Evolutionary conservation across 2,888 invertebrate species (phyloP).

Genomic region (Habroteleia sp.): DNA sequence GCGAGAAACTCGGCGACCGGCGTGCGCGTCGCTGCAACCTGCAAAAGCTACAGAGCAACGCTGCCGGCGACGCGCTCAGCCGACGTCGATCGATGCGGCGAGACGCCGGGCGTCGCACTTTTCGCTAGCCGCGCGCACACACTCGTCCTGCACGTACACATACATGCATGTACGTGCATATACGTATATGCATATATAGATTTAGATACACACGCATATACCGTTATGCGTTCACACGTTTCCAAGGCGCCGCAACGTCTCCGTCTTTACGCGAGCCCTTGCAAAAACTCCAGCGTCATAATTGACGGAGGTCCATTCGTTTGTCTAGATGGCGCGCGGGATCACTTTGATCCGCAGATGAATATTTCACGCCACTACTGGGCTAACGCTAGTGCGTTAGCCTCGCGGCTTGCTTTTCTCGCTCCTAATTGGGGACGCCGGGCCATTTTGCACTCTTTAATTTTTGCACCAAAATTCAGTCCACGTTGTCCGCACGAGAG

Average conservation of each 20-base stretch:
- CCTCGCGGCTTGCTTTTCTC: too few species aligned
- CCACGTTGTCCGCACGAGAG: too few species aligned
- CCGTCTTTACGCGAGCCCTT: constrained; percentile 30
- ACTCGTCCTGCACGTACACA: neutral
- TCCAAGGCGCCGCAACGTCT: constrained; percentile 52
- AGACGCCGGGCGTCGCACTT: constrained; percentile 79
- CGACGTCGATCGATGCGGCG: constrained; percentile 80
- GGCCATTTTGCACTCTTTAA: too few species aligned
- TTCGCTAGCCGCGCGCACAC: constrained; percentile 70
- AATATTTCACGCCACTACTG: neutral
- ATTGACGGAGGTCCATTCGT: constrained; percentile 17
- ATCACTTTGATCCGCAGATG: neutral
- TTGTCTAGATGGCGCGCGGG: constrained; percentile 5
- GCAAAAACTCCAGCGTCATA: constrained; percentile 42
- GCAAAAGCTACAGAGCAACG: constrained; percentile 59
- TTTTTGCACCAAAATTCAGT: too few species aligned
- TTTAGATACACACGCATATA: too few species aligned
- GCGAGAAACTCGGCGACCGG: constrained; percentile 51
- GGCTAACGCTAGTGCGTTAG: too few species aligned
- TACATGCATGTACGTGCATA: neutral
- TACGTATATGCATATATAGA: constrained; percentile 61
- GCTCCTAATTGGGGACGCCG: too few species aligned
- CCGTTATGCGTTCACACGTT: constrained; percentile 61
- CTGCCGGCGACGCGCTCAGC: constrained; percentile 54
- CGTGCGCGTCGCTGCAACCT: constrained; percentile 51